Conservation (phyloP, 2,113 vertebrate species). For the Carassius gibelio region DNA sequence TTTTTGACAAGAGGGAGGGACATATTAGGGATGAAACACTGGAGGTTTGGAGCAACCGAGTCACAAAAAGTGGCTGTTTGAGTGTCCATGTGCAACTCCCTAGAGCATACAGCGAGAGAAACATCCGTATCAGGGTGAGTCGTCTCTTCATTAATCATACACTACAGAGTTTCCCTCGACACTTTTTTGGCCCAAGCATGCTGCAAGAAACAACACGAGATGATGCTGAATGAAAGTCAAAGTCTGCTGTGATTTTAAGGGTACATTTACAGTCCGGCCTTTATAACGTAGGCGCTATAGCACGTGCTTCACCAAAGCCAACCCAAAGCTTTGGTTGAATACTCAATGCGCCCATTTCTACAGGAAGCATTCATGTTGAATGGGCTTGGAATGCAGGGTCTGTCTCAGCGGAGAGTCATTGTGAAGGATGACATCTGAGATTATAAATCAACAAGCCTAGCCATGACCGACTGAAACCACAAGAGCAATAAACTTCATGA, state of each 20-base stretch:
- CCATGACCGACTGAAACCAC: constrained; percentile 68
- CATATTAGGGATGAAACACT: constrained; percentile 64
- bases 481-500: constrained; percentile 69
- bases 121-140: neutral
- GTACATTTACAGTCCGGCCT: no score
- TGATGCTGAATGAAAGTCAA: neutral
- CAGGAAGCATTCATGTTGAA: constrained; percentile 40
- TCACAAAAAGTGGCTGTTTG: constrained; percentile 41
- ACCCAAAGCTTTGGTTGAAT: neutral
- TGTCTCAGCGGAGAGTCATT: constrained; percentile 57
- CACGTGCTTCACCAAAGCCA: neutral
- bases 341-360: constrained; percentile 14
- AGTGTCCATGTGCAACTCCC: constrained; percentile 17
- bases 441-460: constrained; percentile 65
- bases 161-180: neutral
- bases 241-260: neutral
- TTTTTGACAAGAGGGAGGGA: constrained; percentile 63
- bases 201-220: neutral
- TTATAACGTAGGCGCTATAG: neutral
- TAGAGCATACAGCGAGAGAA: neutral
- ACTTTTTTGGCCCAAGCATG: neutral
- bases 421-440: constrained; percentile 64
- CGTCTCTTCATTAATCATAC: constrained; percentile 8
- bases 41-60: constrained; percentile 39
- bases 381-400: constrained; percentile 28